Conservation (phyloP, 2,888 invertebrate species). For the Plebejus argus region DNA sequence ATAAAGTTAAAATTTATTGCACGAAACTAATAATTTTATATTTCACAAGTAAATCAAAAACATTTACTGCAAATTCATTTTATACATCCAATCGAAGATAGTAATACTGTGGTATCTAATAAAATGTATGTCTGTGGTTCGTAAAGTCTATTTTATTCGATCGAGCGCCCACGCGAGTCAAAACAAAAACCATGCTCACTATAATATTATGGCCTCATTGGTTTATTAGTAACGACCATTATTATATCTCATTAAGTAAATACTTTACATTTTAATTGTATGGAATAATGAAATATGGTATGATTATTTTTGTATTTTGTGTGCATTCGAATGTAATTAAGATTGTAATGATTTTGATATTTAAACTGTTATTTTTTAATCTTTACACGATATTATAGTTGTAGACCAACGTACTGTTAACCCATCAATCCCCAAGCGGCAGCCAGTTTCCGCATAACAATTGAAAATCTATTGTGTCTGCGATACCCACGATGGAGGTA, state of each 20-base stretch:
- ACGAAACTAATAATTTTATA: too few species aligned
- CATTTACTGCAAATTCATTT: neutral
- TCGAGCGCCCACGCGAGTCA: constrained; percentile 60
- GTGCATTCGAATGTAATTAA: neutral
- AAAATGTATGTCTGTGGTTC: constrained; percentile 38
- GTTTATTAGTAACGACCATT: constrained; percentile 32
- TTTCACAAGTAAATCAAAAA: too few species aligned
- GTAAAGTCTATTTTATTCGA: constrained; percentile 58
- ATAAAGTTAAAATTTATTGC: too few species aligned
- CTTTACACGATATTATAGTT: neutral
- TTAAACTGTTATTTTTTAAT: neutral
- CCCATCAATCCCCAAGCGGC: too few species aligned
- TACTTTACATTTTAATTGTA: constrained; percentile 31
- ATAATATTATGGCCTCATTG: constrained; percentile 29
- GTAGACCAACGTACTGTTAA: neutral
- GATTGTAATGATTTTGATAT: neutral
- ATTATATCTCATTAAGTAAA: constrained; percentile 33
- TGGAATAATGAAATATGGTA: constrained; percentile 28
- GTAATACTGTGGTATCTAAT: neutral
- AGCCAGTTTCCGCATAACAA: too few species aligned
- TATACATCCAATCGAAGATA: neutral
- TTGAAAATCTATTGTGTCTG: too few species aligned
- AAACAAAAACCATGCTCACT: constrained; percentile 40
- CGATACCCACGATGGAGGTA: too few species aligned
- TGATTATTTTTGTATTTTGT: constrained; percentile 3